Evolutionary conservation across 53 echinoderm and acorn worm species (phyloP).

Genomic region (Apostichopus leukothele): DNA sequence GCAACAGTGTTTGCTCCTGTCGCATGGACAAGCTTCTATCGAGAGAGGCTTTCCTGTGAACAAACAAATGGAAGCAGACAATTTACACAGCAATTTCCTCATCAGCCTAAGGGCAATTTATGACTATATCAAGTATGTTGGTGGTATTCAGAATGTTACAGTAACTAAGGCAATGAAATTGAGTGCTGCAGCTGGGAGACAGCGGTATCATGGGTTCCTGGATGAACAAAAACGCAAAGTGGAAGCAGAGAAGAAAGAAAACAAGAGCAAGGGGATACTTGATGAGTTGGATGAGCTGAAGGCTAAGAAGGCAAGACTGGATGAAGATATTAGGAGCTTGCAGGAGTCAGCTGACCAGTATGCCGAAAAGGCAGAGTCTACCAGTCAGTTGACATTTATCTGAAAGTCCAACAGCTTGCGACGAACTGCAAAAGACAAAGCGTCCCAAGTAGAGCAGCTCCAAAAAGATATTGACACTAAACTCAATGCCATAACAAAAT

Average conservation of each 20-base stretch:
- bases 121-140: constrained; percentile 62
- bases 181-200: constrained; percentile 50
- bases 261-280: constrained; percentile 56
- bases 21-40: constrained; percentile 58
- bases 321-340: constrained; percentile 52
- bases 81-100: constrained; percentile 45
- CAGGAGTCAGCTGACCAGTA: constrained; percentile 58
- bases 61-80: constrained; percentile 58
- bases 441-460: constrained; percentile 13
- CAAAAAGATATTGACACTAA: background rate
- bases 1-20: constrained; percentile 42
- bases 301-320: constrained; percentile 54
- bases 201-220: constrained; percentile 48
- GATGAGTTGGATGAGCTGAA: constrained; percentile 58
- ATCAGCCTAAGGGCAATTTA: too few species aligned
- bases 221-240: constrained; percentile 44
- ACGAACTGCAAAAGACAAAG: constrained; percentile 55
- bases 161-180: constrained; percentile 45
- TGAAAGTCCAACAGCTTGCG: constrained; percentile 61
- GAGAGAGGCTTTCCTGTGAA: constrained; percentile 55
- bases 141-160: constrained; percentile 50
- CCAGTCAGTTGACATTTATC: constrained; percentile 50
- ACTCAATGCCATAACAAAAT: background rate
- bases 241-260: constrained; percentile 45
- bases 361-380: constrained; percentile 60